These are phyloP conservation scores for Pachyramphus minor DNA, from an alignment of 2,113 vertebrate species.

Conservation along the genomic window DNA sequence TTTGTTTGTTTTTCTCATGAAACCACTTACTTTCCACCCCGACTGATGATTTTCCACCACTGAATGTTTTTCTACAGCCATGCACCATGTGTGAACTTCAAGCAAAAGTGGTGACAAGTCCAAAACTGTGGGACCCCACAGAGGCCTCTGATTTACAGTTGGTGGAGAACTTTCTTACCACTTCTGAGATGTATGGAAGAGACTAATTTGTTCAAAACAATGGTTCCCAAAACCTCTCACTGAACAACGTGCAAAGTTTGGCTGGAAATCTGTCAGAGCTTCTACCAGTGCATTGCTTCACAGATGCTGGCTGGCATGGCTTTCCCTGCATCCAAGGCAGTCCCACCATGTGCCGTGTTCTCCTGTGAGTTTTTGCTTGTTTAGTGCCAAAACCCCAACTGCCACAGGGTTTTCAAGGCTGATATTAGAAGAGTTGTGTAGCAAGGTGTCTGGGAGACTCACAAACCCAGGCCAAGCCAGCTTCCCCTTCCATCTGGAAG, in stretches of 20 bases:
- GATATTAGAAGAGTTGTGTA: background rate
- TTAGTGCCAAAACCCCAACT: background rate
- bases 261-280: background rate
- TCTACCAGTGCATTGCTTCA: background rate
- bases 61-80: background rate
- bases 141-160: background rate
- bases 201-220: background rate
- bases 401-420: background rate
- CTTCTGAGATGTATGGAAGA: background rate
- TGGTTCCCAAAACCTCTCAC: background rate
- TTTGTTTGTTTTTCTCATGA: background rate
- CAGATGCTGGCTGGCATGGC: background rate
- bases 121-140: background rate
- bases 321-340: background rate
- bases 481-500: background rate
- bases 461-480: background rate
- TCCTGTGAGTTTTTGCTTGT: background rate
- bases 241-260: background rate
- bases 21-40: background rate
- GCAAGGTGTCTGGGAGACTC: background rate
- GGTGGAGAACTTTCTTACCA: background rate
- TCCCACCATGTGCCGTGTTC: background rate
- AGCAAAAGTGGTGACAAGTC: background rate
- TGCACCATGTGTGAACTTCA: background rate
- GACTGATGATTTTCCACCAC: background rate